These are phyloP conservation scores for Pogona vitticeps DNA, from an alignment of 2,113 vertebrate species.

Conservation along the genomic window DNA sequence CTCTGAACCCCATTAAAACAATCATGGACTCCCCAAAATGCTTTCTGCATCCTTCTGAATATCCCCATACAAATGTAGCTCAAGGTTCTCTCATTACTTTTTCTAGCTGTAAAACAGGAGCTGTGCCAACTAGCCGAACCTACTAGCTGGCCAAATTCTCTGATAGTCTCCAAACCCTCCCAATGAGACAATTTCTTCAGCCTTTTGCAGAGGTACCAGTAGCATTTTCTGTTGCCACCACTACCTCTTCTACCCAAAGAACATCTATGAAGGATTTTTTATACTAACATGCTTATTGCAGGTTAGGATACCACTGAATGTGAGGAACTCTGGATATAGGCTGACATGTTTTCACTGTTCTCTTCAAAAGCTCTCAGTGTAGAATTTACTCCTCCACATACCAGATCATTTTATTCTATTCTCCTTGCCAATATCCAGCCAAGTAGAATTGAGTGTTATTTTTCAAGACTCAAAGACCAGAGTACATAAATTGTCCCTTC, in stretches of 20 bases:
- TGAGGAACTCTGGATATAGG: not conserved
- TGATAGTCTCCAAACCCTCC: not conserved
- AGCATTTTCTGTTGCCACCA: not conserved
- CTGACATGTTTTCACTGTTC: not conserved
- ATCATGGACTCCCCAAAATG: not conserved
- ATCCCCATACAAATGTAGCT: not conserved
- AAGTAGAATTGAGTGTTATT: not conserved
- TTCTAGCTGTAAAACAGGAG: not conserved
- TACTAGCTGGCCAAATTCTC: not conserved
- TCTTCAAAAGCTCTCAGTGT: not conserved
- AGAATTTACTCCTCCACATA: not conserved
- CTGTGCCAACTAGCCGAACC: not conserved
- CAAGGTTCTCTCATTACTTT: not conserved
- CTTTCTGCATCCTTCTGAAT: not conserved
- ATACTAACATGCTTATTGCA: not conserved
- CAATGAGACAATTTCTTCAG: not conserved
- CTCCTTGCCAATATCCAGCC: not conserved
- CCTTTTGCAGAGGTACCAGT: not conserved
- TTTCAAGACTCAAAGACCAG: not conserved
- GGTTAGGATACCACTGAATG: not conserved
- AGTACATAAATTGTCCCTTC: not conserved
- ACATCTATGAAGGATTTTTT: not conserved
- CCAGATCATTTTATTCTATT: too few species aligned
- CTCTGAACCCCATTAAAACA: too few species aligned
- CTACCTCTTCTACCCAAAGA: not conserved